A percentile compares a stretch with the other conserved stretches of the same genome.
Conservation (phyloP, 2,113 vertebrate species). For the Circaetus cinerascens region DNA sequence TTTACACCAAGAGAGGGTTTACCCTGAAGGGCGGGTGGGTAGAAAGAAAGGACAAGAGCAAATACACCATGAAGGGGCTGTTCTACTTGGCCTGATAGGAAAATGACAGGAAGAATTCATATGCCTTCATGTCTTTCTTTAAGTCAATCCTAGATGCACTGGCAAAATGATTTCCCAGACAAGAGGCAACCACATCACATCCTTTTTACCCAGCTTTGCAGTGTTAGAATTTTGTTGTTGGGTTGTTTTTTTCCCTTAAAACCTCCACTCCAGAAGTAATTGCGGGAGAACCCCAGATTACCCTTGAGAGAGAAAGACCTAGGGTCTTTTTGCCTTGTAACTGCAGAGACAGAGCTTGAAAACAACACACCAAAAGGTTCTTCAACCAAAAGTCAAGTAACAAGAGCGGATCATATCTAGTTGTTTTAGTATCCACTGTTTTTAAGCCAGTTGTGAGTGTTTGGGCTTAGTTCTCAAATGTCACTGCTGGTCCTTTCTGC, state of each 20-base stretch:
- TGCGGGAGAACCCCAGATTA: neutral
- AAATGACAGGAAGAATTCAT: neutral
- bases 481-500: neutral
- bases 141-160: neutral
- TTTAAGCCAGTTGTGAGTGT: neutral
- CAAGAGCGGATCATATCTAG: accelerated
- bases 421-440: neutral
- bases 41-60: neutral
- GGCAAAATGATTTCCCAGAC: neutral
- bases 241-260: neutral
- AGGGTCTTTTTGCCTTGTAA: neutral
- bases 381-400: neutral
- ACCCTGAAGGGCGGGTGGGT: neutral
- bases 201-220: neutral
- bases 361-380: neutral
- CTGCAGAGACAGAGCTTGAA: neutral
- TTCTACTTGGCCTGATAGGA: neutral
- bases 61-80: accelerated
- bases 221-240: neutral
- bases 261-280: neutral
- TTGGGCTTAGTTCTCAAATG: accelerated
- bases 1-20: neutral
- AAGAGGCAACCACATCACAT: neutral
- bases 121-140: neutral
- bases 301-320: neutral